phyloP scores from a whole-genome alignment of 64 coral and sea anemone species.

The Dendronephthya gigantea region DNA sequence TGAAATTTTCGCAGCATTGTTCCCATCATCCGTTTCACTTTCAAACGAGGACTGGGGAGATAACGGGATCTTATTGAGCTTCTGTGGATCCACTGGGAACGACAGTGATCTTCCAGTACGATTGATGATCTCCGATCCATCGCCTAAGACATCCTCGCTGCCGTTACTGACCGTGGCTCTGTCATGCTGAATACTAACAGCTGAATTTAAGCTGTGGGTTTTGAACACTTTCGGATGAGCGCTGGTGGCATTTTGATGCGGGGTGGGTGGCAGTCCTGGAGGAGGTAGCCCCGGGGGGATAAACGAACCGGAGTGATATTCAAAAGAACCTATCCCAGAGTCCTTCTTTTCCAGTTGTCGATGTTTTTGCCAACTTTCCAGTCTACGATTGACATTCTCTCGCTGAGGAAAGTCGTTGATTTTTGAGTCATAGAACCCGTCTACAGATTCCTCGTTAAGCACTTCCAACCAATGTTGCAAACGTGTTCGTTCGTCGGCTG shows the following conservation, averaged over 20 bases:
- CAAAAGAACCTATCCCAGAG: neutral
- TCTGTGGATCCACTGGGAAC: slow-evolving; percentile 94
- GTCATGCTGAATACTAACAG: slow-evolving; percentile 58
- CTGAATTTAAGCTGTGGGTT: slow-evolving; percentile 53
- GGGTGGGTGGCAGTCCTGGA: neutral
- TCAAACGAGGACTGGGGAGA: slow-evolving; percentile 92
- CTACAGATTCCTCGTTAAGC: slow-evolving; percentile 60
- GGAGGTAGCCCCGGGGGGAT: neutral
- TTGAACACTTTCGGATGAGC: neutral
- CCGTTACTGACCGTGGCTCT: slow-evolving; percentile 25
- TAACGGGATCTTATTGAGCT: slow-evolving; percentile 47
- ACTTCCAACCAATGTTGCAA: slow-evolving; percentile 74
- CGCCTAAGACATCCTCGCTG: slow-evolving; percentile 49
- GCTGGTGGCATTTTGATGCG: neutral
- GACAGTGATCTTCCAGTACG: slow-evolving; percentile 96
- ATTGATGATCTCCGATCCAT: slow-evolving; percentile 57
- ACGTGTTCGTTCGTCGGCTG: slow-evolving; percentile 59
- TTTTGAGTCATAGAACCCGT: slow-evolving; percentile 43
- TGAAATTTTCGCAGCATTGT: slow-evolving; percentile 27
- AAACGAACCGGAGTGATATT: neutral
- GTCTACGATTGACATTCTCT: slow-evolving; percentile 27
- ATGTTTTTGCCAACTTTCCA: neutral
- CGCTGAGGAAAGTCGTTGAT: slow-evolving; percentile 43
- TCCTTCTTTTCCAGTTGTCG: neutral
- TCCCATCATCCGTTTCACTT: slow-evolving; percentile 74